phyloP scores from a whole-genome alignment of 2,113 vertebrate species.

The Neolamprologus fasciatus region DNA sequence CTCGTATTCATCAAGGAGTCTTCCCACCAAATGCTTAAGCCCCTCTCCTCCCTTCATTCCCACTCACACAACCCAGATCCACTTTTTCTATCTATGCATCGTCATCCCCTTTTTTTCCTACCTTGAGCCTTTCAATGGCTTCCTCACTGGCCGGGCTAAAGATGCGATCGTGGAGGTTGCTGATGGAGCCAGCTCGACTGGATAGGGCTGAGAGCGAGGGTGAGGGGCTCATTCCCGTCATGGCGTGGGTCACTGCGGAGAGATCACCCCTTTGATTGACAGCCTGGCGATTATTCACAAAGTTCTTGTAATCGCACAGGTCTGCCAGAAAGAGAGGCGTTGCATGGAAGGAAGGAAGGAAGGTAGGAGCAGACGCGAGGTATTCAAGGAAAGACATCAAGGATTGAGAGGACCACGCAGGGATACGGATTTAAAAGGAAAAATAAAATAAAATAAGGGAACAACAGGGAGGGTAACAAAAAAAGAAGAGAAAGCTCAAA shows the following conservation, averaged over 20 bases:
- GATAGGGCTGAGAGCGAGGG: constrained; percentile 88
- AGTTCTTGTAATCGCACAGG: constrained; percentile 83
- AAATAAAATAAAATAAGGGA: constrained; percentile 30
- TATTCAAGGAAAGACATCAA: constrained; percentile 27
- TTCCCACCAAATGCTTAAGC: background rate
- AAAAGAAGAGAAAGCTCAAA: constrained; percentile 66
- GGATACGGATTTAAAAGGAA: constrained; percentile 54
- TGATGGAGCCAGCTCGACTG: constrained; percentile 85
- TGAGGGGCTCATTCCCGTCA: constrained; percentile 93
- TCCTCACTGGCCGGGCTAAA: constrained; percentile 93
- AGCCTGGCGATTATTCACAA: constrained; percentile 74
- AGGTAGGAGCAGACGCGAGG: constrained; percentile 60
- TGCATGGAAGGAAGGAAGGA: constrained; percentile 19
- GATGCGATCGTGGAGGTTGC: constrained; percentile 91
- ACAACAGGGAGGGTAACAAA: constrained; percentile 40
- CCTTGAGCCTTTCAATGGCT: constrained; percentile 94
- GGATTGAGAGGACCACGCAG: constrained; percentile 45
- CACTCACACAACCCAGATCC: background rate
- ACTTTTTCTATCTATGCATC: background rate
- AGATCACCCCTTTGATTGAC: constrained; percentile 88
- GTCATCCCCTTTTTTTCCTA: constrained; percentile 19
- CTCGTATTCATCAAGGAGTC: background rate
- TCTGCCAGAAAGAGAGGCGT: constrained; percentile 75
- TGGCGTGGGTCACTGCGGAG: constrained; percentile 94
- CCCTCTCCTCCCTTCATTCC: background rate